Evolutionary conservation across 2,113 vertebrate species (phyloP).

Genomic region (Peucedramus taeniatus): DNA sequence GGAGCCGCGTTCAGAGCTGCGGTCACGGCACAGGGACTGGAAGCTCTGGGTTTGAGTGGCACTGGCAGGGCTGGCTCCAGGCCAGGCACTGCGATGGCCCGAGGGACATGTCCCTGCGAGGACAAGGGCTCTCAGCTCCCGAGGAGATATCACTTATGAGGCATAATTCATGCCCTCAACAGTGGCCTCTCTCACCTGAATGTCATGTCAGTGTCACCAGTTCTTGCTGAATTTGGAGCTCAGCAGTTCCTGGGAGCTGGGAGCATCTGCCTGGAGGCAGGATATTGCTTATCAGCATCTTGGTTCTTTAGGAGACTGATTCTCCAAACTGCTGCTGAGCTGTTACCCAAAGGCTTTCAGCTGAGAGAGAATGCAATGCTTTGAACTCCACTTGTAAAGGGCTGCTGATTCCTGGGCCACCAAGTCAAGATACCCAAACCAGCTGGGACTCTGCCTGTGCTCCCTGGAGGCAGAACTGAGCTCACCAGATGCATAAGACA

Average conservation of each 20-base stretch:
- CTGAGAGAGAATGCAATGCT: neutral
- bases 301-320: neutral
- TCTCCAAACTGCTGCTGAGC: neutral
- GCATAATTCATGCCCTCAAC: neutral
- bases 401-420: neutral
- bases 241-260: slow-evolving; percentile 31
- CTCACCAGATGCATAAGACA: neutral
- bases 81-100: neutral
- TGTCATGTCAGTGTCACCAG: neutral
- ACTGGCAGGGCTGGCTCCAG: neutral
- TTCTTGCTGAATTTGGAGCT: slow-evolving; percentile 36
- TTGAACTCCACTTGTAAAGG: neutral
- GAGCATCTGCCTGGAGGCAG: slow-evolving; percentile 6
- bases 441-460: neutral
- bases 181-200: neutral
- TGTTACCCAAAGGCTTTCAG: neutral
- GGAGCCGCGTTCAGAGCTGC: neutral
- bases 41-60: neutral
- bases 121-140: neutral
- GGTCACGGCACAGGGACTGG: neutral
- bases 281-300: slow-evolving; percentile 23
- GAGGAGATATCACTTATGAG: slow-evolving; percentile 17
- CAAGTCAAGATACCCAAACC: neutral
- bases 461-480: neutral
- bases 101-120: neutral